Conservation (phyloP, 2,113 vertebrate genomes). For the Microcebus lehilahytsara region DNA sequence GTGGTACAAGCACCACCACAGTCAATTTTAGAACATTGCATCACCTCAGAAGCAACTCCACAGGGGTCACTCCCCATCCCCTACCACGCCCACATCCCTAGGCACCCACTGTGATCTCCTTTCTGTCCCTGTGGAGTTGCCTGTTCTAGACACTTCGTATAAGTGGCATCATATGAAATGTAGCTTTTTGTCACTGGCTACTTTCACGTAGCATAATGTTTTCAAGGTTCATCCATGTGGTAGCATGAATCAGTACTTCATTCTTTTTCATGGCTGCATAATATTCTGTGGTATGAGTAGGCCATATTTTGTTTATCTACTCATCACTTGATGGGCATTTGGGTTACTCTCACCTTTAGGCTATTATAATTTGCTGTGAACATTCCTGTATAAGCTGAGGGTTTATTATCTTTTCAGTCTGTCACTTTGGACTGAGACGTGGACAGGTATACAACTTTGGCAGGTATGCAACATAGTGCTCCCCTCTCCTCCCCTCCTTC, state of each 20-base stretch:
- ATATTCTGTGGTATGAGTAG: not conserved
- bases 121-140: not conserved
- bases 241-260: not conserved
- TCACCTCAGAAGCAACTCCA: not conserved
- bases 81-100: not conserved
- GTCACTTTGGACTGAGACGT: not conserved
- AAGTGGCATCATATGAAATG: not conserved
- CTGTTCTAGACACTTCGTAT: not conserved
- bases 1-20: not conserved
- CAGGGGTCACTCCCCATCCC: not conserved
- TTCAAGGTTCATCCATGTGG: not conserved
- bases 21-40: not conserved
- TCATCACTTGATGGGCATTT: not conserved
- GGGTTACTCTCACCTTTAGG: not conserved
- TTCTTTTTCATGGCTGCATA: not conserved
- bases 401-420: not conserved
- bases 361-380: not conserved
- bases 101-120: not conserved
- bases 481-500: too few relatives aligned
- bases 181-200: not conserved
- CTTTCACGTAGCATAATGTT: not conserved
- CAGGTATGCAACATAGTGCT: too few relatives aligned
- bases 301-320: not conserved
- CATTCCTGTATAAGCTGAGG: not conserved
- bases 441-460: not conserved